Evolutionary conservation across 2,888 invertebrate species (phyloP), one percentile per base, ranked within the genome.

Genomic region (Ophion slaviceki): DNA sequence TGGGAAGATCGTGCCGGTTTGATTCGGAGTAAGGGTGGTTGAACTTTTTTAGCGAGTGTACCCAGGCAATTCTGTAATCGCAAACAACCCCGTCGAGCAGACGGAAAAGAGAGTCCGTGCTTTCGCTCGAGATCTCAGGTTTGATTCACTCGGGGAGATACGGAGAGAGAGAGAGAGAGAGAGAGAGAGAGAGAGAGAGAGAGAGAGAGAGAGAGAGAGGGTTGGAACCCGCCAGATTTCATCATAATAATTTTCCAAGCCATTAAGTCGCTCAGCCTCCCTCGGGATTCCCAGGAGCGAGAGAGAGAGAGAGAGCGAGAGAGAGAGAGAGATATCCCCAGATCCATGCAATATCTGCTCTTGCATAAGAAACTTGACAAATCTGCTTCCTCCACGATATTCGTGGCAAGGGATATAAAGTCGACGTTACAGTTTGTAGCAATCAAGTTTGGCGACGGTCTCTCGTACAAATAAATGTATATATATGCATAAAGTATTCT

Each of bases 241-340:
- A 93, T 92, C 92, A 91, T 93, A 92, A 94, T 93, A 93, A 94
- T 94, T 93, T 94, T 92, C 93, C 92, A 89, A 88, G 80, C 93
- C 93, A 93, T 93, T 93, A 93, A 92, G 87, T 90, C 86, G 83
- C 77, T 86, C 61, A 36, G 76, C 59, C 74, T 47, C 81, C 32
- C 75, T 36, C 24, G 89, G 89, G 89, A 82, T 80, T 84, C 78
- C 68, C 88, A 82, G 80, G 85, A 87, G 85, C 71, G 66, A 72
- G 17, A 28, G 62, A 67, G 40, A 68, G 57, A 64, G 28, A 71
- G 20, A 70, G 53, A 28, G 47, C 74, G 67, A 59, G 45, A 74
- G 66, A 64, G 36, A 28, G 80, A 66, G n/a, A n/a, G 68, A 80
- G 24, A 72, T 17, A 62, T 75, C 80, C 67, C 70, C 59, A 40